Evolutionary conservation across 2,113 vertebrate genomes (phyloP), one percentile per base, ranked within the genome.

Genomic region (Mungos mungo): DNA sequence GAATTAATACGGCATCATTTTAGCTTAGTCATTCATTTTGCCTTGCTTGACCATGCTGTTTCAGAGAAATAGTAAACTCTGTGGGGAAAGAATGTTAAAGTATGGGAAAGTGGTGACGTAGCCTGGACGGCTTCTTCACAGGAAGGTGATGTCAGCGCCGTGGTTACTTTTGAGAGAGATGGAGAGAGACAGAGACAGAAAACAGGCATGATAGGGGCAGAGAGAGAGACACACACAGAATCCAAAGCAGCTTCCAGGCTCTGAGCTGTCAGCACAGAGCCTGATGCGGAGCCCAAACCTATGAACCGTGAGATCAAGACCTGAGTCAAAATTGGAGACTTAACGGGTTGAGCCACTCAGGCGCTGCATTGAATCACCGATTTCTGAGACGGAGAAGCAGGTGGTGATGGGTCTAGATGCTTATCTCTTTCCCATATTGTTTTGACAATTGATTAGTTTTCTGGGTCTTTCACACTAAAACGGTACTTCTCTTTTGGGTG

Each of bases 111-210:
- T 35, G 2, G 31, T 5, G 60, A 31, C 21, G 23, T n/a, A 83
- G 5, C 2, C 19, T 65, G 35, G 23, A 19, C 27, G 7, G 18
- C n/a, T 52, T 38, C 63, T 71, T 92, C n/a, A n/a, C 2, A 35
- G 15, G 23, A 57, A 25, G 35, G 14, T 3, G 35, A 16, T 3
- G 1, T 23, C 3, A 47, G 31, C 3, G 38, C 11, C 0, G 0
- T 47, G 31, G 21, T 14, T 63, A 84, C 18, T 19, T 57, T 19
- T 23, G 57, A 60, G 57, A 60, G 21, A 60, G 57, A 57, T 0
- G 21, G 57, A 23, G 57, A 60, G 57, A 60, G 57, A 60, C 19
- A 60, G 57, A 60, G 57, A 60, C 19, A 57, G 21, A 60, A 60
- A 21, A 9, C 2, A 21, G 54, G 6, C 54, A 9, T 19, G 57